Evolutionary conservation across 2,113 vertebrate genomes (phyloP), one percentile per base, ranked within the genome.

Genomic region (Saccopteryx bilineata): DNA sequence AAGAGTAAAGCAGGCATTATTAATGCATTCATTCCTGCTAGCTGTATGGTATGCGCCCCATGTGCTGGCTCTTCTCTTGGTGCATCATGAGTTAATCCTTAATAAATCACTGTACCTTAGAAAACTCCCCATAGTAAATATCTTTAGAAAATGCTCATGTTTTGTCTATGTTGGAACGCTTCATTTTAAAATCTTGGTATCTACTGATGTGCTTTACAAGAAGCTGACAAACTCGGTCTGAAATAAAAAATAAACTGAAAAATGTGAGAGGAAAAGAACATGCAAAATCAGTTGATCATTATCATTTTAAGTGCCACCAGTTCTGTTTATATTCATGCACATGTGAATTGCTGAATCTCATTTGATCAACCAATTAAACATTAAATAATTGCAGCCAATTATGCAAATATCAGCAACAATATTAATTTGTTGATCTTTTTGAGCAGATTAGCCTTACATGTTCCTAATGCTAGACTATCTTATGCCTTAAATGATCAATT

Each of bases 341-440:
- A 95, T 96, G 97, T 97, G 97, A 98, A 98, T 96, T 97, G 94
- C 93, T 97, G 97, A 98, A 98, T 98, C 96, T 97, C 98, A 98
- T 98, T 78, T 98, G 97, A 98, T 98, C 98, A 98, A 98, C 92
- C 97, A 98, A 98, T 98, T 98, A 98, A 98, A 98, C 98, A 98
- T 98, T 97, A 98, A 98, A 98, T 98, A 98, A 98, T 97, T 98
- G 97, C 96, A 98, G 96, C 96, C 98, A 98, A 98, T 98, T 98
- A 98, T 98, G 98, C 97, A 98, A 98, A 98, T 98, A 98, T 96
- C 96, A 98, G 97, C 96, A 98, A 98, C 97, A 98, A 98, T 98
- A 98, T 98, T 98, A 98, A 98, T 98, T 98, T 98, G 98, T 98
- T 98, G 98, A 98, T 98, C 97, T 97, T 98, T 97, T 93, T 95